Conservation (phyloP, 2,113 vertebrate species). For the Anarrhichthys ocellatus region DNA sequence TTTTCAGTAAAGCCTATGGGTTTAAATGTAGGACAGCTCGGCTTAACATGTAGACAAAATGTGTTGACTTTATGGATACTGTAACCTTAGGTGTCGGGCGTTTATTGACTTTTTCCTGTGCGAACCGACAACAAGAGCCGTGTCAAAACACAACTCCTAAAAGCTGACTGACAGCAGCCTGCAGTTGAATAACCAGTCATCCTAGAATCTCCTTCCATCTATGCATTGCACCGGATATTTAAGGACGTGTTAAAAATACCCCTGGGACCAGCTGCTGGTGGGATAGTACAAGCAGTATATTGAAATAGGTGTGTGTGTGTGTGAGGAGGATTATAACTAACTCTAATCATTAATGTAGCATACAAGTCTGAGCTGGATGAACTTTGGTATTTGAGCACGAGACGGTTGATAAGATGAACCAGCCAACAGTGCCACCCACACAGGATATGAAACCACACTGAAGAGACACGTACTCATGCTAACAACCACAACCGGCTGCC, state of each 20-base stretch:
- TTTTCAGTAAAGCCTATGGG: background rate
- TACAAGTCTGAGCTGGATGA: constrained; percentile 23
- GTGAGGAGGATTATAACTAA: background rate
- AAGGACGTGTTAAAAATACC: constrained; percentile 79
- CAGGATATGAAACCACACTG: constrained; percentile 32
- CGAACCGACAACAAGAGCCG: constrained; percentile 14
- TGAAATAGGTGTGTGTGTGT: background rate
- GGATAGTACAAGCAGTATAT: constrained; percentile 21
- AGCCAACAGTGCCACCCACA: background rate
- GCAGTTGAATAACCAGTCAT: constrained; percentile 40
- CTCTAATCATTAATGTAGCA: constrained; percentile 21
- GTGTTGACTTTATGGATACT: background rate
- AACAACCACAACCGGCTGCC: constrained; percentile 24
- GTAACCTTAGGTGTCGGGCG: background rate
- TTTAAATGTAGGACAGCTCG: constrained; percentile 57
- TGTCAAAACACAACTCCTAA: constrained; percentile 13
- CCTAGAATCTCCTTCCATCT: constrained; percentile 35
- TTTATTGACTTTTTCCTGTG: constrained; percentile 40
- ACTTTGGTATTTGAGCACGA: constrained; percentile 43
- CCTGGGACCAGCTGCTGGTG: constrained; percentile 55
- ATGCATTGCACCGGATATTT: constrained; percentile 61
- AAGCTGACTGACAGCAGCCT: constrained; percentile 16
- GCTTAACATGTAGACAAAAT: background rate
- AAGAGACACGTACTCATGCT: background rate
- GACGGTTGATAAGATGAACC: constrained; percentile 30